These are phyloP conservation scores for Gasterosteus aculeatus DNA, from an alignment of 2,113 vertebrate genomes.

Conservation along the genomic window DNA sequence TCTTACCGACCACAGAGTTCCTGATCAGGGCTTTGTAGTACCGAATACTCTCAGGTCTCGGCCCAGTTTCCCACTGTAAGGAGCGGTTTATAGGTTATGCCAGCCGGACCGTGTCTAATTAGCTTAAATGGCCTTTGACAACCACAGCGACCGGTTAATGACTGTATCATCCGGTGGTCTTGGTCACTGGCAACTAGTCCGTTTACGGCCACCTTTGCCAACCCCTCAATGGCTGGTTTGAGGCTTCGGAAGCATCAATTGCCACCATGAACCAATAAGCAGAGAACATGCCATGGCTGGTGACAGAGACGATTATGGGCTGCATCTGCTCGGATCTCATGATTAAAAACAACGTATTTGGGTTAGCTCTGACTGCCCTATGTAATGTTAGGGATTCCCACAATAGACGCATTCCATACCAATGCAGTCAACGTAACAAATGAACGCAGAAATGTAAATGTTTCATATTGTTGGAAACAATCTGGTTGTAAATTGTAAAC, in stretches of 20 bases:
- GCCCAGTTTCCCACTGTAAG: conserved; percentile 55
- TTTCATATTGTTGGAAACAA: too few relatives aligned
- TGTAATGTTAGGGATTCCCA: background rate
- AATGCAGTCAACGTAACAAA: too few relatives aligned
- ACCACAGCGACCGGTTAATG: conserved; percentile 69
- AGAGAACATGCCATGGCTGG: conserved; percentile 1
- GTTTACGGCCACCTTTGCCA: conserved; percentile 47
- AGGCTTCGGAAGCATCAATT: conserved; percentile 27
- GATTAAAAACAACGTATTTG: background rate
- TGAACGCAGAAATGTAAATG: too few relatives aligned
- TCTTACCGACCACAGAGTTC: conserved; percentile 56
- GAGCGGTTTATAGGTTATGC: conserved; percentile 64
- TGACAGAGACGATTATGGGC: background rate
- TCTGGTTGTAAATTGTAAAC: too few relatives aligned
- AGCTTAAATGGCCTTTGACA: conserved; percentile 59
- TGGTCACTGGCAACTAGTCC: conserved; percentile 62
- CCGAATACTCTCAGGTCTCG: conserved; percentile 61
- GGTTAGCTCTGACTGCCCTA: background rate
- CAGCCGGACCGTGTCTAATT: conserved; percentile 63
- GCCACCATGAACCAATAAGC: conserved; percentile 29
- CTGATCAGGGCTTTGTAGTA: conserved; percentile 49
- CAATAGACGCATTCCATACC: background rate
- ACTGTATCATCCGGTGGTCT: conserved; percentile 57
- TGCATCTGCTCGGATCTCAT: background rate
- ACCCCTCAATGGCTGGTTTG: conserved; percentile 53